Evolutionary conservation across 2,888 invertebrate species (phyloP), one percentile per base, ranked within the genome.

Genomic region (Apotomis turbidana): DNA sequence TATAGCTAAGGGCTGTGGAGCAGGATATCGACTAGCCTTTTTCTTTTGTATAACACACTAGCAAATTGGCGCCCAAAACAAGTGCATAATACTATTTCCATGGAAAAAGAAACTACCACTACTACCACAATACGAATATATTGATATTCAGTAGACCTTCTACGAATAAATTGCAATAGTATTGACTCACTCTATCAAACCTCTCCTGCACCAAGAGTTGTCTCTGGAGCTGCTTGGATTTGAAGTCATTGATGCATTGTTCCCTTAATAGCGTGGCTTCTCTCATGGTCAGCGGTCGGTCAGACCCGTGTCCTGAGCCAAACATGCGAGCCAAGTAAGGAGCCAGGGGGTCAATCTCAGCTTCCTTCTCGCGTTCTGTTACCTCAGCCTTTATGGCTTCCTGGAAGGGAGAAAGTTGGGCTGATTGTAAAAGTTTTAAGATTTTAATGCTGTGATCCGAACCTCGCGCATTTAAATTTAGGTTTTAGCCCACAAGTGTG

Each of bases 201-300:
- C 95, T 92, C 38, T 90, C 90, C 77, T 96, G 95, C 38, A 97
- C 94, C 51, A 94, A 85, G 75, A 94, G 95, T 13, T 96, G 95
- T 55, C 96, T 89, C 0, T 93, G 90, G 4, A 96, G 87, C 74
- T 95, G 94, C 49, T 94, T 91, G 0, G 94, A 87, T 79, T 95
- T 96, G 77, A 96, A 95, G 81, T 97, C 96, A 67, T 91, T 92
- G 57, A 97, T 87, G 74, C 97, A 97, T 73, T 94, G 91, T 4
- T 95, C 90, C 51, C 93, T 88, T 6, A 95, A 84, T 4, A 94
- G 82, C 0, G 94, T 85, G 12, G 93, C 94, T 49, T 95, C 90
- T 64, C 93, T 87, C 0, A 88, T 55, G 0, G 94, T 93, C 58
- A 95, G 85, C 0, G 85, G 83, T 0, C 79, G 76, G 0, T 89